Evolutionary conservation across 1,140 invertebrate species (phyloP), one percentile per base, ranked within the genome.

Genomic region (Trichonephila clavata): DNA sequence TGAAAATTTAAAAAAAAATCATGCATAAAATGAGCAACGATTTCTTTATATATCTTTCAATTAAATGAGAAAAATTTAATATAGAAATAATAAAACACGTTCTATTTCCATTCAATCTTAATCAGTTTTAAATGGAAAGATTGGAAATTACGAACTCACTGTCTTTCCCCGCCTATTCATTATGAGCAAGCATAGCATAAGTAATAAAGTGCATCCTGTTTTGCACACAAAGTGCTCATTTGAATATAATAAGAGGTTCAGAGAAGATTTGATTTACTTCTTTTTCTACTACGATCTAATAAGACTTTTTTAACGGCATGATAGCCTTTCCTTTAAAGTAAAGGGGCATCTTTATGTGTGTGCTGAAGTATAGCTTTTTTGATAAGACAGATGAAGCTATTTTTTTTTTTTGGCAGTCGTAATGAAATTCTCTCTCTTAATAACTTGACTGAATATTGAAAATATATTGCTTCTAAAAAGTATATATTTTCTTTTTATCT

Each of bases 221-320:
- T 89, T 71, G 24, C 87, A 89, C 87, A 71, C 63, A 89, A 89
- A 89, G 77, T 89, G 87, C 65, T 89, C 65, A 89, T 89, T 89
- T 89, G 65, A 89, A 89, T 89, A 89, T 89, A 77, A 65, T 89
- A 89, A 71, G 32, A 39, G n/a, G n/a, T 59, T 71, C 59, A 24
- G 60, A 16, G 65, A 59, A 89, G 63, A 39, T 50, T 16, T 89
- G 21, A n/a, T 89, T 89, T 27, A 24, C 39, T 71, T 57, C n/a
- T 18, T 57, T 57, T 24, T 63, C 32, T 16, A 39, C 16, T 39
- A 5, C 13, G 27, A 86, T 68, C 21, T 89, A 71, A 89, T 89
- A 71, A 77, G 63, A 39, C 4, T 59, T 89, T 89, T 71, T 77
- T 77, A 77, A 89, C 57, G 43, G 63, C 13, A 14, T 60, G 57